Base-by-base conservation (phyloP, 2,113 vertebrate species). In the Phrynosoma blainvillii region DNA sequence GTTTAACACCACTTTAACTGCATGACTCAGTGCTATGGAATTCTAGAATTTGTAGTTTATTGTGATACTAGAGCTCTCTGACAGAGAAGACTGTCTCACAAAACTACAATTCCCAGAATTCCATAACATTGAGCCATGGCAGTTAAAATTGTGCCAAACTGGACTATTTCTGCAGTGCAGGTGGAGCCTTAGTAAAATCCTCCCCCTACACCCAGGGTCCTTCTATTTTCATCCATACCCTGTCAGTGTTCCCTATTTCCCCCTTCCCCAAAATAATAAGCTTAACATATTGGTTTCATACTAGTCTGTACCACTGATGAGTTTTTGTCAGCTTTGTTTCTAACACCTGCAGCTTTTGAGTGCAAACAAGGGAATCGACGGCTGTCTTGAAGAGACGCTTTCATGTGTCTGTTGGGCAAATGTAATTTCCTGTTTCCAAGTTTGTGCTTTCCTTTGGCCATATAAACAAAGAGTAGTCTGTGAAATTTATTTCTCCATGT, bases 391-490 rank as follows among this genome's bases (percentile, higher is more conserved):
- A 90, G 6, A 8, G 80, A 79, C 18, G 0, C 88, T 91, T 93
- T 90, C 47, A 3, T 90, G 56, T 56, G 71, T 93, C 87, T 66
- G 20, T 0, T 85, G 78, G 21, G 40, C 14, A 79, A 86, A 56
- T 47, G 21, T 68, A 88, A 90, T 83, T 89, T 81, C 75, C 87
- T 84, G 80, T 59, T 92, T 83, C 75, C 16, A 0, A 9, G 40
- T 42, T 65, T 87, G 40, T 59, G 73, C 11, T 77, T 90, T 7
- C 87, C 3, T 42, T 84, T 79, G 77, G 18, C 56, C 84, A 13
- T 83, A 56, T 62, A 54, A 82, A 54, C 84, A 84, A 87, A 89
- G 79, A 86, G 82, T 84, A 65, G 87, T 76, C 88, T 86, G 88
- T 79, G 23, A 66, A 77, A 56, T 74, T 88, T 86, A 11, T 77